Base-by-base conservation (phyloP, 1,140 invertebrate genomes). In the Plodia interpunctella region DNA sequence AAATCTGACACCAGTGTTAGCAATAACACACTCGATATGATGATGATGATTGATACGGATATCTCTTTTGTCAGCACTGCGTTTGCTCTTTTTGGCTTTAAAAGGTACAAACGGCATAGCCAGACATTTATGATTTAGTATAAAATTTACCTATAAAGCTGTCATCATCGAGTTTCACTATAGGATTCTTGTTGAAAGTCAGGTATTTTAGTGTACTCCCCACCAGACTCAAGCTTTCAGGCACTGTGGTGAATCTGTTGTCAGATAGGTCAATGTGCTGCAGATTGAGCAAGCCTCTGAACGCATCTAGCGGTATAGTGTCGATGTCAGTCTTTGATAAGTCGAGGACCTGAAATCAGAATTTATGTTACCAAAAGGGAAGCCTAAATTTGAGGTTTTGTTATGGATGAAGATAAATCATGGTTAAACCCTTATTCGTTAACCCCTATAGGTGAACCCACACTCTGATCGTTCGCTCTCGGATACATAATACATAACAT, bases 321-420 rank as follows among this genome's bases (percentile, higher is more conserved):
- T 90, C 87, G 53, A 94, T 76, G 2, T 88, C 90, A 17, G 92
- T 93, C 65, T 90, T 84, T 0, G 92, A 90, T 55, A 94, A 76
- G 74, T 93, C 92, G 49, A 94, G 68, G 8, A 89, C 78, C 91
- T 93, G 76, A 28, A 87, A 87, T 44, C 52, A 49, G 25, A 68
- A 44, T 3, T 15, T 44, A 44, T 44, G 5, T 44, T 44, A 44
- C 10, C 1, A 3, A 35, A 35, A 10, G 8, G 9, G 32, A 11
- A 10, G 4, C 32, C n/a, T n/a, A 35, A 35, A 35, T 5, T 35
- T 9, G 13, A 35, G 13, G 2, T 35, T 35, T 35, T 35, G 13
- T 25, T 25, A 25, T 2, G 21, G 6, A 25, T 25, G 21, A 25
- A 25, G 21, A 25, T 25, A 6, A 25, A 25, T n/a, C n/a, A n/a